Base-by-base conservation (phyloP, 2,797 vertebrate species). In the Chaetophractus vellerosus region DNA sequence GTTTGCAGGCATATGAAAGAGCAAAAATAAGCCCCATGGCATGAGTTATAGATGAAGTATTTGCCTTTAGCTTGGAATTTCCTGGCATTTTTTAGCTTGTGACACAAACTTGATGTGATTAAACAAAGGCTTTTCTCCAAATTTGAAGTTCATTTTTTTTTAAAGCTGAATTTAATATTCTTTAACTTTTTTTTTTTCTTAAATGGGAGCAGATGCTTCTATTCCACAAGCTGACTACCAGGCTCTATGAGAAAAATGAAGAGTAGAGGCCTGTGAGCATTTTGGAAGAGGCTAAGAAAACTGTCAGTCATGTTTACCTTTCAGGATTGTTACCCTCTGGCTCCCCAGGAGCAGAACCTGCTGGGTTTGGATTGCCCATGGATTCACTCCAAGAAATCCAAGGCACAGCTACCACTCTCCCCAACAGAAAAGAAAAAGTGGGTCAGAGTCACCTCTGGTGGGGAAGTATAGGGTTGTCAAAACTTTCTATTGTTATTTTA, bases 31-130 rank as follows among this genome's bases (percentile, higher is more conserved):
- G 92, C 79, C 96, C 57, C 4, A 45, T 52, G 80, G 64, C 66
- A 89, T 92, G 94, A 96, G 80, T 78, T 96, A 91, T 95, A 91
- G 88, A 89, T 68, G 93, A 93, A 93, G 9, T 86, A 87, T 96
- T 82, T 97, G 86, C 50, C 72, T 76, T 89, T 78, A 83, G 33
- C 71, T 98, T 93, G 95, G 96, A 98, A 97, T 97, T 98, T 98
- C 94, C 93, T 98, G 96, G 80, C 33, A 97, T 92, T 97, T 38
- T n/a, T 97, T 95, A 97, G 90, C 68, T 85, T 97, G 45, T 88
- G 87, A 95, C 95, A 96, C 36, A 97, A 95, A 89, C 10, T 2
- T 94, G 94, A 96, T 92, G 28, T 83, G 97, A 97, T 94, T 97
- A 97, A 98, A 94, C 75, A 93, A 87, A 97, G 90, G 19, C 28